Percentiles rank a stretch among this genome's conserved stretches.
These are phyloP conservation scores for Phlogophora meticulosa DNA, from an alignment of 2,888 invertebrate genomes.

Conservation along the genomic window DNA sequence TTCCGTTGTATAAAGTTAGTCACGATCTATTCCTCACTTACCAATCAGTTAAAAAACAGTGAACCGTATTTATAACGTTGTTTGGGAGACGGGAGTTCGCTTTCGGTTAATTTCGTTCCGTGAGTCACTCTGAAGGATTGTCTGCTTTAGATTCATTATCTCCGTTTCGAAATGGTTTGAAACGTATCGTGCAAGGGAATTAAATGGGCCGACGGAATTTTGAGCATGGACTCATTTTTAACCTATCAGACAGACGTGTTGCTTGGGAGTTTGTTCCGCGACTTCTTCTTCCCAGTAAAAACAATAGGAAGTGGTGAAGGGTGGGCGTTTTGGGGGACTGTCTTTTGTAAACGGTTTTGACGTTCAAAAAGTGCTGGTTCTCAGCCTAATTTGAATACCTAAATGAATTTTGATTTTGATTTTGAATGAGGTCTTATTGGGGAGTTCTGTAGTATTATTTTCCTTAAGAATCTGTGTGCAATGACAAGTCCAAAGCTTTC, in stretches of 20 bases:
- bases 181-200: conserved; percentile 17
- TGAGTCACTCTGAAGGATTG: conserved; percentile 59
- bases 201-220: conserved; percentile 4
- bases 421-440: conserved; percentile 12
- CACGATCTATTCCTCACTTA: conserved; percentile 42
- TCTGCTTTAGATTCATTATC: conserved; percentile 36
- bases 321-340: too few species aligned
- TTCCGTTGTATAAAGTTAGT: conserved; percentile 18
- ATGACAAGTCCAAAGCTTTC: too few species aligned
- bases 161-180: conserved; percentile 36
- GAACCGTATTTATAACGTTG: conserved; percentile 46
- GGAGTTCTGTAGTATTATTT: background rate
- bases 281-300: too few species aligned
- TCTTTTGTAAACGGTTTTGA: too few species aligned
- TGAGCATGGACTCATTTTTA: conserved; percentile 11
- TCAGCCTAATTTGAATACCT: too few species aligned
- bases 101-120: conserved; percentile 45
- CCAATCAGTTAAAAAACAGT: conserved; percentile 37
- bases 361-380: too few species aligned
- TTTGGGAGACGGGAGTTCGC: conserved; percentile 9
- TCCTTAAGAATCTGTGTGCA: background rate
- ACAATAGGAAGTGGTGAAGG: too few species aligned
- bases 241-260: too few species aligned
- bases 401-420: too few species aligned
- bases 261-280: too few species aligned